Base-by-base conservation (phyloP, 2,113 vertebrate genomes). In the Megalops atlanticus region DNA sequence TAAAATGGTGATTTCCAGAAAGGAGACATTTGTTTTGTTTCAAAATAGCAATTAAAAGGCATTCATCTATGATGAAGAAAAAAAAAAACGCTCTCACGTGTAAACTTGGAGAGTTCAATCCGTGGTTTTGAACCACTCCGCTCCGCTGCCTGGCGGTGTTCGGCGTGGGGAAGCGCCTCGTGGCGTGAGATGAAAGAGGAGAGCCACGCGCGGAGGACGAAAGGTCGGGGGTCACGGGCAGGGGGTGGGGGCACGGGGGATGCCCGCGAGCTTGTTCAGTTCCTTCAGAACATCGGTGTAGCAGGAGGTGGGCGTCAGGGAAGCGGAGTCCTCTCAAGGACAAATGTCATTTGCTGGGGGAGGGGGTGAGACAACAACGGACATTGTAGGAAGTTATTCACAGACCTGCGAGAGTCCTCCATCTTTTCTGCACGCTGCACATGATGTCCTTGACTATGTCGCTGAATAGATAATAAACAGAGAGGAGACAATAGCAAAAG, bases 151-250 rank as follows among this genome's bases (percentile, higher is more conserved):
- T 27, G n/a, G n/a, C 58, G 31, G 58, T 31, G 12, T n/a, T 8
- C 58, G n/a, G 43, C 43, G 43, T 45, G 43, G 43, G 6, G 58
- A 64, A 64, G 31, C 58, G 58, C 8, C 1, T 24, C n/a, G 11
- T n/a, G 31, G 58, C n/a, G 58, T 64, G 58, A 64, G 24, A 64
- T 64, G n/a, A 64, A 64, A 64, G n/a, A n/a, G n/a, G 58, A 64
- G 31, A 64, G 31, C 58, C n/a, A 1, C 31, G 58, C n/a, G n/a
- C 58, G n/a, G n/a, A 31, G 58, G 58, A 64, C 24, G 58, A 64
- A 64, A 64, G 58, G 58, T 64, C n/a, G 11, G 58, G 58, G 58
- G 58, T 64, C 58, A 64, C n/a, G 6, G 1, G 58, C n/a, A n/a
- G n/a, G n/a, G n/a, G n/a, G n/a, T n/a, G n/a, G n/a, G n/a, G n/a